Base-by-base conservation (phyloP, 2,797 vertebrate species). In the Gadopsis marmoratus region DNA sequence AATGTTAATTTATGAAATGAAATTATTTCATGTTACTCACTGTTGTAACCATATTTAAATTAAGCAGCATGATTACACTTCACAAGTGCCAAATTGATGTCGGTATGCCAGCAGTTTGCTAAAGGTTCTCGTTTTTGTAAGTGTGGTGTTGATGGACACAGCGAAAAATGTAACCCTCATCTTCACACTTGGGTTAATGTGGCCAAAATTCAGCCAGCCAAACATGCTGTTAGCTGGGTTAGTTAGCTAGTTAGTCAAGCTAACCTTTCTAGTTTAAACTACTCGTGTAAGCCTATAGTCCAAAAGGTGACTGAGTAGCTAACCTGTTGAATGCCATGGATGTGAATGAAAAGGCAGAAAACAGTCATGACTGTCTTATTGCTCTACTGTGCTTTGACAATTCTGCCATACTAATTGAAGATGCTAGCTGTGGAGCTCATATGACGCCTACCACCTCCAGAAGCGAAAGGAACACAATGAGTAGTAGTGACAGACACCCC, bases 391-490 rank as follows among this genome's bases (percentile, higher is more conserved):
- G 48, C 17, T 5, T 41, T 55, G 54, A 73, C 72, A 66, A n/a
- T 23, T 59, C 39, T 50, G 69, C 35, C 2, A 26, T 3, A 23
- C 48, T 56, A 55, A 33, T 33, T 65, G 21, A 47, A 54, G 41
- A 45, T n/a, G 41, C 14, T 31, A 2, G 31, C 48, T 75, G 50
- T 53, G 51, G 4, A 74, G 41, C 41, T 62, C 31, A 14, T 8
- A 21, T 43, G 60, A 61, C 65, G 1, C 2, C 10, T 55, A 1
- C 60, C 29, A 58, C 43, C 43, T 61, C 23, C 26, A 53, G 21
- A 48, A 48, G 56, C 39, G 56, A 29, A 17, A 71, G n/a, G 26
- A 56, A 26, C 4, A 66, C 31, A 65, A 54, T 26, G 48, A 54
- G 60, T 23, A 17, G 17, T 7, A 26, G 33, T 21, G 31, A 61